Conservation (phyloP, 2,888 invertebrate genomes). For the Trissoscelio sp. region DNA sequence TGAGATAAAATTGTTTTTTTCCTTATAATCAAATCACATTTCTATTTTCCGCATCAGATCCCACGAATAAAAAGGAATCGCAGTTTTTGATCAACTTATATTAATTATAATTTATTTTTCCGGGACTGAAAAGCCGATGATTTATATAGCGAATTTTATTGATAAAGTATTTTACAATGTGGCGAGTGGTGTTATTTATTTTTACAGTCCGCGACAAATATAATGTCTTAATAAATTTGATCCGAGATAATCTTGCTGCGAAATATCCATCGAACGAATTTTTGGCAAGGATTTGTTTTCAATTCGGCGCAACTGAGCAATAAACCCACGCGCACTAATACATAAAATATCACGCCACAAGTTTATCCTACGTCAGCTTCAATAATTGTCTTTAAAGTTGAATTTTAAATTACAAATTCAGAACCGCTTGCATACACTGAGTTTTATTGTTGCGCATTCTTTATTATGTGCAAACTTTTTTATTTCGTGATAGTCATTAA, state of each 20-base stretch:
- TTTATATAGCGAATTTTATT: conserved; percentile 25
- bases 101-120: too few relatives aligned
- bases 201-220: background rate
- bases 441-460: conserved; percentile 4
- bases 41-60: too few relatives aligned
- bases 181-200: background rate
- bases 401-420: conserved; percentile 25
- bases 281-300: conserved; percentile 33
- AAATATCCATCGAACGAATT: conserved; percentile 8
- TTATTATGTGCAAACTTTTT: conserved; percentile 12
- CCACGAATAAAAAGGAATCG: too few relatives aligned
- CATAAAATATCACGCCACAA: conserved; percentile 33
- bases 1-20: too few relatives aligned
- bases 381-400: conserved; percentile 41
- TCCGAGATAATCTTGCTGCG: conserved; percentile 6
- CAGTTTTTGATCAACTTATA: too few relatives aligned
- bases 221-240: conserved; percentile 32
- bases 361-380: conserved; percentile 10
- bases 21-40: too few relatives aligned
- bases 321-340: conserved; percentile 27
- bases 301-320: background rate
- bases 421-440: background rate
- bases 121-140: background rate
- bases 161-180: conserved; percentile 13
- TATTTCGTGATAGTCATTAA: background rate